Evolutionary conservation across 1,140 invertebrate genomes (phyloP), one percentile per base, ranked within the genome.

Genomic region (Nasonia giraulti): DNA sequence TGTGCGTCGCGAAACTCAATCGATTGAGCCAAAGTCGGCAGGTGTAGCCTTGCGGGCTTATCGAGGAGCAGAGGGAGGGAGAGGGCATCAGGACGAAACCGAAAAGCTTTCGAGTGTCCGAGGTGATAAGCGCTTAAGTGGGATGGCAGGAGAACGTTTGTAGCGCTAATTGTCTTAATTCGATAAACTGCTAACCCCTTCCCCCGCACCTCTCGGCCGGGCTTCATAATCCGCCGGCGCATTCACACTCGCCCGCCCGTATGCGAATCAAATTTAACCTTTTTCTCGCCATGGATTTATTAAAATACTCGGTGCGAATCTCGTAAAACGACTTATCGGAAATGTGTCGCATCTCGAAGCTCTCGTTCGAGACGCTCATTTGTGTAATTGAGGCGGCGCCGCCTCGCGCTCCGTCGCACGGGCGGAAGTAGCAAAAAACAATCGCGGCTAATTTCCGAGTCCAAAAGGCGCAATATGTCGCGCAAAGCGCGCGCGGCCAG

Each of bases 91-190:
- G 50, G 82, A 87, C 83, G 86, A 87, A 87, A 89, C 86, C 88
- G 86, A 89, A 90, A 89, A 90, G 88, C 88, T 90, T 90, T 89
- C 88, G 89, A 89, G 88, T 90, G 88, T 90, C 88, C 89, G 84
- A 82, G 27, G 83, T 85, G 89, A 90, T 90, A 91, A 88, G 86
- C 87, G 86, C 87, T 86, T 88, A 87, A 88, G 89, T 89, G 87
- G 87, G 83, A 87, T 85, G 83, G 83, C 87, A 84, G 77, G 83
- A 80, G 75, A 88, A 89, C 85, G 88, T 87, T 89, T 89, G 90
- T 90, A 90, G 87, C 87, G 88, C 90, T 91, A 91, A 91, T 91
- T 91, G 89, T 89, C 88, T 90, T 91, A 90, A 90, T 91, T 91
- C 89, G 88, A 90, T 89, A 89, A 91, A 90, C 87, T 90, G 87